Conservation (phyloP, 2,888 invertebrate genomes). For the Tubulanus polymorphus region DNA sequence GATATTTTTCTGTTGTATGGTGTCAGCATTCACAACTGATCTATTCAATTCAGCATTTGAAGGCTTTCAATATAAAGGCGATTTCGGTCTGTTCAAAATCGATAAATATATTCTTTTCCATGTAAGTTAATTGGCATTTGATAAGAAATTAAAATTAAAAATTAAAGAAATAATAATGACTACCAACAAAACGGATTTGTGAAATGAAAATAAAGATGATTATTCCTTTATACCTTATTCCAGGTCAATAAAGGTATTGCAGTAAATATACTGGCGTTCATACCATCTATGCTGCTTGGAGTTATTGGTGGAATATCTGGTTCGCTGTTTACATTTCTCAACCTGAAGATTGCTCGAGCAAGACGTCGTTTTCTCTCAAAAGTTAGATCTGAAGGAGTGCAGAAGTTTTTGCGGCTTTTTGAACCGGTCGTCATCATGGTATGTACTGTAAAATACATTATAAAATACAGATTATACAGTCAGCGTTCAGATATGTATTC, state of each 20-base stretch:
- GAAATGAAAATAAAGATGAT: no score
- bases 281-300: slow-evolving; percentile 53
- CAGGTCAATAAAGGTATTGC: slow-evolving; percentile 48
- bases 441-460: no score
- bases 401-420: slow-evolving; percentile 39
- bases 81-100: slow-evolving; percentile 49
- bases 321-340: slow-evolving; percentile 52
- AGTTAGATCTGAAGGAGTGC: slow-evolving; percentile 30
- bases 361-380: slow-evolving; percentile 45
- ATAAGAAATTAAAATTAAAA: no score
- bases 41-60: slow-evolving; percentile 50
- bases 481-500: background rate
- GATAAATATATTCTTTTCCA: slow-evolving; percentile 50
- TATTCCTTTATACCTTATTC: slow-evolving; percentile 10
- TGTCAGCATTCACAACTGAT: slow-evolving; percentile 51
- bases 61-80: slow-evolving; percentile 41
- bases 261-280: slow-evolving; percentile 51
- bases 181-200: no score
- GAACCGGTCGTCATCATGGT: slow-evolving; percentile 50
- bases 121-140: no score
- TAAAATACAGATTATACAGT: background rate
- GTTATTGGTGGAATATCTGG: slow-evolving; percentile 52
- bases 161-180: no score
- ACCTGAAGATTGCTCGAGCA: slow-evolving; percentile 50
- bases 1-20: slow-evolving; percentile 56